Conservation (phyloP, 2,888 invertebrate species). For the Carterocephalus palaemon region DNA sequence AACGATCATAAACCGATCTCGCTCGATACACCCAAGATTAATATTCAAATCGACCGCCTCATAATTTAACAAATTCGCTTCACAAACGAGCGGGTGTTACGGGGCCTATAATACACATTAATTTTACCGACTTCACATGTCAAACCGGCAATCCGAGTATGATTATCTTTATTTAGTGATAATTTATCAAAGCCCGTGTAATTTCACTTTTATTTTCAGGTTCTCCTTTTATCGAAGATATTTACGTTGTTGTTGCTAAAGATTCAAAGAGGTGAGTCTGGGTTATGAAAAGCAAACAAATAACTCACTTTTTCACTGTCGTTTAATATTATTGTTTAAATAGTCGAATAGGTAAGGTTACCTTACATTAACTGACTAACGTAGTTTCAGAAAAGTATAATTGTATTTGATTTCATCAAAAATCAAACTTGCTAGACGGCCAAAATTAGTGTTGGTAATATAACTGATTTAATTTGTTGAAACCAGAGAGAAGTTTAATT, state of each 20-base stretch:
- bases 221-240: conserved; percentile 24
- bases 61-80: conserved; percentile 73
- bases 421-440: too few relatives aligned
- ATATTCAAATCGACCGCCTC: conserved; percentile 66
- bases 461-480: too few relatives aligned
- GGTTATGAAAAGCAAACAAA: too few relatives aligned
- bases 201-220: conserved; percentile 43
- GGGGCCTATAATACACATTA: conserved; percentile 74
- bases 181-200: conserved; percentile 60
- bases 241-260: conserved; percentile 26
- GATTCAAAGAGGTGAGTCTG: too few relatives aligned
- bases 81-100: conserved; percentile 63
- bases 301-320: too few relatives aligned
- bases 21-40: conserved; percentile 34
- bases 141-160: conserved; percentile 68
- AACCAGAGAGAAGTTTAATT: too few relatives aligned
- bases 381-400: too few relatives aligned
- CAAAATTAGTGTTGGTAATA: too few relatives aligned
- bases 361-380: too few relatives aligned
- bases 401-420: too few relatives aligned
- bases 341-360: too few relatives aligned
- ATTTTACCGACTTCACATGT: conserved; percentile 69
- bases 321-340: too few relatives aligned
- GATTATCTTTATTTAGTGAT: conserved; percentile 74
- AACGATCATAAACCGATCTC: conserved; percentile 19